Conservation (phyloP, 2,113 vertebrate genomes). For the Noctilio leporinus region DNA sequence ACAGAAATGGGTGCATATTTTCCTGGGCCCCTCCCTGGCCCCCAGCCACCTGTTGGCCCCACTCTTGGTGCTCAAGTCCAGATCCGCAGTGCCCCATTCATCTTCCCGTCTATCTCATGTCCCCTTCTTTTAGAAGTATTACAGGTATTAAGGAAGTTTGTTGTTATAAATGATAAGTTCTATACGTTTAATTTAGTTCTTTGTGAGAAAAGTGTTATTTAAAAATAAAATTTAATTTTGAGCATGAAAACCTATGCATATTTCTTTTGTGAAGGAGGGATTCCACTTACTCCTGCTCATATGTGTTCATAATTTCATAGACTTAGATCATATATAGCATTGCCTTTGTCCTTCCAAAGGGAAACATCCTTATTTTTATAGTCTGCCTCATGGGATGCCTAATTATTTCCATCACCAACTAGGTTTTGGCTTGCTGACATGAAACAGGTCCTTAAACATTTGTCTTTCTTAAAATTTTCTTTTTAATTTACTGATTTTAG, state of each 20-base stretch:
- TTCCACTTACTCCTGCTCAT: neutral
- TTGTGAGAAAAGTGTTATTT: slow-evolving; percentile 20
- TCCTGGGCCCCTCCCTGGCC: neutral
- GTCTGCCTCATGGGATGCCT: neutral
- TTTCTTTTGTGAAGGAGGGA: neutral
- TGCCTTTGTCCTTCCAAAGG: neutral
- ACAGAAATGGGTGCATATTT: neutral
- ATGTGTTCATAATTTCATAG: neutral
- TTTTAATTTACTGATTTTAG: neutral
- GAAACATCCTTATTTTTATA: neutral
- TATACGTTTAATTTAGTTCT: neutral
- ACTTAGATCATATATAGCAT: neutral
- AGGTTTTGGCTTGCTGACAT: neutral
- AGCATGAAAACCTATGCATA: neutral
- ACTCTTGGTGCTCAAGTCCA: neutral
- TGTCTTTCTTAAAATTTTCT: neutral
- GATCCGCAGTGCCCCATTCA: neutral
- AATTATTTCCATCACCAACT: neutral
- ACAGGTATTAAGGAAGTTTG: neutral
- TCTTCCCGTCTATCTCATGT: neutral
- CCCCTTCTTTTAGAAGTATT: neutral
- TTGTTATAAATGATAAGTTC: slow-evolving; percentile 32
- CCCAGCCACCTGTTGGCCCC: neutral
- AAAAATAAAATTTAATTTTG: slow-evolving; percentile 45
- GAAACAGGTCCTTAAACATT: neutral